Conservation (phyloP, 1,140 invertebrate genomes). For the Caenorhabditis inopinata region DNA sequence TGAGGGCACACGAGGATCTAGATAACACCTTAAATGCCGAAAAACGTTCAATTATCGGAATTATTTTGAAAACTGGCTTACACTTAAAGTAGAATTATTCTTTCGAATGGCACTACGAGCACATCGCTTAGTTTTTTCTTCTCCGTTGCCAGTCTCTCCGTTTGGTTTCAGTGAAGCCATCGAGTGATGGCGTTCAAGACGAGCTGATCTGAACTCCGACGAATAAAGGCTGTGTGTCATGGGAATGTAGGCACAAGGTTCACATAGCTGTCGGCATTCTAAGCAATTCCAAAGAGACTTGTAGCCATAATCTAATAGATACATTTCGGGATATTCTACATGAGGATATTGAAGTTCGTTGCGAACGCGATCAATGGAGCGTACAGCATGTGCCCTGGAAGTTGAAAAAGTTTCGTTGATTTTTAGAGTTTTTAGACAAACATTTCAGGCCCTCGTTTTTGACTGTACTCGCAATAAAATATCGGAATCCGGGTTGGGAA, state of each 20-base stretch:
- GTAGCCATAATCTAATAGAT: slow-evolving; percentile 90
- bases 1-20: background rate
- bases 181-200: background rate
- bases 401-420: background rate
- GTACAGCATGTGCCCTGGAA: slow-evolving; percentile 77
- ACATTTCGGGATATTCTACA: slow-evolving; percentile 87
- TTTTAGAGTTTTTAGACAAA: slow-evolving; percentile 67
- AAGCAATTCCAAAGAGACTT: slow-evolving; percentile 67
- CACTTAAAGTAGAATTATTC: slow-evolving; percentile 2
- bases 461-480: slow-evolving; percentile 97
- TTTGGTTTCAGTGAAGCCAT: slow-evolving; percentile 12
- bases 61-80: background rate
- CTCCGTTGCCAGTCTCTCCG: background rate
- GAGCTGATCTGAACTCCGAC: background rate
- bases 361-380: slow-evolving; percentile 78
- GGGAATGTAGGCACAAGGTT: background rate
- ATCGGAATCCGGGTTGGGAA: slow-evolving; percentile 74
- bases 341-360: slow-evolving; percentile 83
- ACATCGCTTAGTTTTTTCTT: background rate
- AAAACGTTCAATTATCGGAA: background rate
- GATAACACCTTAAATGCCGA: background rate
- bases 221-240: background rate
- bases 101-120: background rate
- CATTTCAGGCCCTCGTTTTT: slow-evolving; percentile 85
- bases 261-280: background rate